phyloP scores from a whole-genome alignment of 1,140 invertebrate genomes.

The Ceratosolen fusciceps region DNA sequence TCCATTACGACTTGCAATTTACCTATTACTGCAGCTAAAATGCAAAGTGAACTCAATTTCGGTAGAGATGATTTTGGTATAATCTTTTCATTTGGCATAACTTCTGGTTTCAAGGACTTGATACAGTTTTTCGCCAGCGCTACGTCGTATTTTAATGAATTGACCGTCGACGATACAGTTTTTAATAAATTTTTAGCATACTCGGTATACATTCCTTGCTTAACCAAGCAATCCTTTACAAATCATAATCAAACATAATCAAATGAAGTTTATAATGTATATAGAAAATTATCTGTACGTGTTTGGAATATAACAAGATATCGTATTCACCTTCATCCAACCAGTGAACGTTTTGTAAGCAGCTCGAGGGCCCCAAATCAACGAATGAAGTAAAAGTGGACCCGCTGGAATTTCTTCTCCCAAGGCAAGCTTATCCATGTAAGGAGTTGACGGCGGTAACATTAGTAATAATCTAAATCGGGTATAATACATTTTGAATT shows the following conservation, averaged over 20 bases:
- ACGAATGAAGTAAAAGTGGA: conserved; percentile 78
- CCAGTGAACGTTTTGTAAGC: conserved; percentile 77
- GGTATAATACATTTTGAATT: conserved; percentile 8
- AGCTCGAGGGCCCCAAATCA: conserved; percentile 81
- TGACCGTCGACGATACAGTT: conserved; percentile 78
- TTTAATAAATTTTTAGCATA: conserved; percentile 85
- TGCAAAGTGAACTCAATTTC: conserved; percentile 77
- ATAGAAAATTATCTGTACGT: neutral
- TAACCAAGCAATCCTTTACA: conserved; percentile 85
- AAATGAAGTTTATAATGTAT: conserved; percentile 8
- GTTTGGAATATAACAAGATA: no score
- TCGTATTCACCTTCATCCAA: conserved; percentile 78
- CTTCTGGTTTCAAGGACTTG: conserved; percentile 75
- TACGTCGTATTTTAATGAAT: conserved; percentile 79
- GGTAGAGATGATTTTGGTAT: conserved; percentile 74
- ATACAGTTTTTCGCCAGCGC: conserved; percentile 81
- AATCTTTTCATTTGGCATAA: conserved; percentile 64
- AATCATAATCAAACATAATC: conserved; percentile 70
- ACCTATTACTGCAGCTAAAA: conserved; percentile 79
- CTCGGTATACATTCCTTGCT: conserved; percentile 89
- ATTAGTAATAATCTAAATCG: conserved; percentile 77
- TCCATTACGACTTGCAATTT: conserved; percentile 80
- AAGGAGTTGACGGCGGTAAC: conserved; percentile 89
- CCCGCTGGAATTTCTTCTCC: conserved; percentile 74
- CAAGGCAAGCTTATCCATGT: conserved; percentile 83